Conservation (phyloP, 2,113 vertebrate genomes). For the Chinchilla lanigera region DNA sequence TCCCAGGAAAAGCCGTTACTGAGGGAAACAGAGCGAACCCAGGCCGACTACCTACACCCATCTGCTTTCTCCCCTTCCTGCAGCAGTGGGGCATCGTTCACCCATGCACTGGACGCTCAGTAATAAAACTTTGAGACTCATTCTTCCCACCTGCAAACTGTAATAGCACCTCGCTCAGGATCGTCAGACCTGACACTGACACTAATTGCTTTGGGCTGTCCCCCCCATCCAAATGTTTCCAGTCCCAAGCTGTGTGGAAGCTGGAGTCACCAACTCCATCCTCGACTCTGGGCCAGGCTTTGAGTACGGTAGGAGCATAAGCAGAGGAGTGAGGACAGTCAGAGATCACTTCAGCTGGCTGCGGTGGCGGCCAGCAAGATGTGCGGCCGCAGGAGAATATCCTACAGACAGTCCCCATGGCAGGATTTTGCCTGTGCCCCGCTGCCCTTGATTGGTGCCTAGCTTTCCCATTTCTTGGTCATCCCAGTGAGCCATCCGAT, state of each 20-base stretch:
- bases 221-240: neutral
- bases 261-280: neutral
- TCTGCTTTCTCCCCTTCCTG: neutral
- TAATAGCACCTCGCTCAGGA: neutral
- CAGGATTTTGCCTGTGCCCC: neutral
- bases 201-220: neutral
- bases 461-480: neutral
- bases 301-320: neutral
- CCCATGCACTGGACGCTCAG: neutral
- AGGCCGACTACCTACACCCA: neutral
- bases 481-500: neutral
- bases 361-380: neutral
- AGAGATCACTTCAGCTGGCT: neutral
- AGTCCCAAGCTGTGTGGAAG: neutral
- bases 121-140: neutral
- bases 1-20: neutral
- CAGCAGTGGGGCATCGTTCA: neutral
- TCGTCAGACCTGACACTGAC: neutral
- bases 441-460: neutral
- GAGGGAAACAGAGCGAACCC: neutral
- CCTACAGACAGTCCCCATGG: neutral
- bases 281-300: neutral
- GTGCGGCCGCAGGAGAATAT: neutral
- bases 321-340: neutral
- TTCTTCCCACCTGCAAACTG: conserved; percentile 16